Conservation (phyloP, 2,113 vertebrate genomes). For the Ellobius talpinus region DNA sequence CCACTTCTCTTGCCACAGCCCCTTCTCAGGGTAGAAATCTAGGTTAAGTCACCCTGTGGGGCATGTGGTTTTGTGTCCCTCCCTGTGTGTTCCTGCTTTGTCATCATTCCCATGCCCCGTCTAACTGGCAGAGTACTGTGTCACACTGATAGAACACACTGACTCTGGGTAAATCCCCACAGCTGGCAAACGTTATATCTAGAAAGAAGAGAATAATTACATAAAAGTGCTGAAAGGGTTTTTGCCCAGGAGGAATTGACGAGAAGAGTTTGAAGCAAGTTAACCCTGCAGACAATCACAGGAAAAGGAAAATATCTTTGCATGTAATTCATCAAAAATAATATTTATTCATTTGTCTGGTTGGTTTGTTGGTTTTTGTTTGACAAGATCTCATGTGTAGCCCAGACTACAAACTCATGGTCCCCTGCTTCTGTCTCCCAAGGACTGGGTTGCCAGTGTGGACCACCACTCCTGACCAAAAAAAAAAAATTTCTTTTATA, state of each 20-base stretch:
- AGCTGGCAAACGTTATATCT: rapidly evolving
- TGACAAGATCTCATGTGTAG: neutral
- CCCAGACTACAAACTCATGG: neutral
- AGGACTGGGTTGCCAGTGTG: neutral
- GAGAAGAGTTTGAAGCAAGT: neutral
- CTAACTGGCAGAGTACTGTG: neutral
- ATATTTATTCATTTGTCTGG: neutral
- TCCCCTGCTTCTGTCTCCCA: neutral
- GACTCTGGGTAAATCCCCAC: neutral
- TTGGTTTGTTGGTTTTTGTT: neutral
- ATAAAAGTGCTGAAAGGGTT: neutral
- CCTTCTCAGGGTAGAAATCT: constrained; percentile 69
- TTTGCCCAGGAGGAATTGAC: neutral
- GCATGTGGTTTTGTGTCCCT: constrained; percentile 65
- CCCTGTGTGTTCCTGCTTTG: neutral
- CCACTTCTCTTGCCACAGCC: constrained; percentile 43
- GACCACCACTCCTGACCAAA: neutral
- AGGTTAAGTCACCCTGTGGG: constrained; percentile 56
- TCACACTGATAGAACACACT: neutral
- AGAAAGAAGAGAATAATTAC: neutral
- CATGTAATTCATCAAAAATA: neutral
- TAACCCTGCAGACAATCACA: neutral
- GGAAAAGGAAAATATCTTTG: neutral
- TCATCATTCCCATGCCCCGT: constrained; percentile 56
- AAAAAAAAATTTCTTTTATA: neutral